A percentile compares a stretch with the other conserved stretches of the same genome.
Evolutionary conservation across 2,113 vertebrate genomes (phyloP).

Genomic region (Orthonyx spaldingii): DNA sequence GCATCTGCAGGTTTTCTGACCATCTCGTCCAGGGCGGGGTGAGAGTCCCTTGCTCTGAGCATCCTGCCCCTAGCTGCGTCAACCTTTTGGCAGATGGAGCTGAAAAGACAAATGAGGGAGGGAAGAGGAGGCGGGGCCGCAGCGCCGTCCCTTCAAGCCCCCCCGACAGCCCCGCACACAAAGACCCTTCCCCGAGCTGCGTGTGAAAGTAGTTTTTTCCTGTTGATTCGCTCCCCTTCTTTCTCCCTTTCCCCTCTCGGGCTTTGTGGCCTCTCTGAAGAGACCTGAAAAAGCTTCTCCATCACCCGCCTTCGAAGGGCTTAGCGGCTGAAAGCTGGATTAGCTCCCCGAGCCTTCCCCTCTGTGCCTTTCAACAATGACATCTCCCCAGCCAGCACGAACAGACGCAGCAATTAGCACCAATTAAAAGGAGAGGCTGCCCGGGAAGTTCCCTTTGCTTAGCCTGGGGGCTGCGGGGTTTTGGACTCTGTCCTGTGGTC

Average conservation of each 20-base stretch:
- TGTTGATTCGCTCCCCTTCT: conserved; percentile 30
- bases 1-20: background rate
- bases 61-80: background rate
- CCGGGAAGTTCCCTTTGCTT: conserved; percentile 50
- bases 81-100: conserved; percentile 19
- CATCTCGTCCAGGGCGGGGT: background rate
- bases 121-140: background rate
- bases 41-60: background rate
- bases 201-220: conserved; percentile 62
- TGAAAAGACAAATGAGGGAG: background rate
- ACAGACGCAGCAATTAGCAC: conserved; percentile 72
- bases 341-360: conserved; percentile 52
- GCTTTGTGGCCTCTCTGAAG: conserved; percentile 63
- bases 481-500: background rate
- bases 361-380: conserved; percentile 65
- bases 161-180: background rate
- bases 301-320: conserved; percentile 44
- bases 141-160: background rate
- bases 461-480: background rate
- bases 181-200: conserved; percentile 41
- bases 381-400: conserved; percentile 65
- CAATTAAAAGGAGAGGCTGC: conserved; percentile 71
- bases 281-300: conserved; percentile 54
- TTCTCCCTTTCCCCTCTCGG: conserved; percentile 21
- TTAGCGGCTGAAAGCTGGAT: conserved; percentile 64